A percentile compares a stretch with the other conserved stretches of the same genome.
phyloP scores from a whole-genome alignment of 2,888 invertebrate genomes.

The Hydrotaea cyrtoneurina region DNA sequence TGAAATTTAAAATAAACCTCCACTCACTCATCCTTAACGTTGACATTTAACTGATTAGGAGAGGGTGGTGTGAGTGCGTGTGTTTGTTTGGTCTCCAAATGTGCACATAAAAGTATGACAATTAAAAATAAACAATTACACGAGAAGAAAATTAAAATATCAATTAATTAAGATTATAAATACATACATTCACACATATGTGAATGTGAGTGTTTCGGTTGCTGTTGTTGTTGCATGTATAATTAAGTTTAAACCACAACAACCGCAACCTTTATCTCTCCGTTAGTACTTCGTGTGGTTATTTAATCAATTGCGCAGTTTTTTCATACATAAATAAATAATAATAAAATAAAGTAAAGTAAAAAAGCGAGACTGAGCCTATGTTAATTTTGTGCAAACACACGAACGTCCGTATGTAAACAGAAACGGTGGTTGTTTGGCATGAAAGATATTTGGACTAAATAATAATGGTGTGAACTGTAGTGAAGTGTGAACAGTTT shows the following conservation, averaged over 20 bases:
- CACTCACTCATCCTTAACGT: not conserved
- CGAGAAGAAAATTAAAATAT: slow-evolving; percentile 53
- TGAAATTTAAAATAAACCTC: too few relatives aligned
- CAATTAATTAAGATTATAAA: slow-evolving; percentile 61
- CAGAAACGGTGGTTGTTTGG: not conserved
- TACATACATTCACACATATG: not conserved
- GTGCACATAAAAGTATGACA: slow-evolving; percentile 7
- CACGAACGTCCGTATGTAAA: not conserved
- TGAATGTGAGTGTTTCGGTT: slow-evolving; percentile 7
- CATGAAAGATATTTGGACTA: not conserved
- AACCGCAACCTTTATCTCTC: slow-evolving; percentile 60
- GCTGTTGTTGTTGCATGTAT: slow-evolving; percentile 33
- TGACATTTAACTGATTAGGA: not conserved
- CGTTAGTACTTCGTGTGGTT: slow-evolving; percentile 55
- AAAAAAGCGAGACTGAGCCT: slow-evolving; percentile 37
- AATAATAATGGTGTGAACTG: too few relatives aligned
- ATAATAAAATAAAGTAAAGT: slow-evolving; percentile 2
- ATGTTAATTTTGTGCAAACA: slow-evolving; percentile 4
- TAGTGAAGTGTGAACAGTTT: too few relatives aligned
- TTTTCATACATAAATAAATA: slow-evolving; percentile 32
- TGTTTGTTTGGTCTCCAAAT: not conserved
- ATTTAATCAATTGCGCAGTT: slow-evolving; percentile 62
- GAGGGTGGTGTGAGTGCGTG: not conserved
- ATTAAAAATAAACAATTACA: slow-evolving; percentile 26
- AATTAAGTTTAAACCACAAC: slow-evolving; percentile 60